These are phyloP conservation scores for Cottus gobio DNA, from an alignment of 2,113 vertebrate species.

Conservation along the genomic window DNA sequence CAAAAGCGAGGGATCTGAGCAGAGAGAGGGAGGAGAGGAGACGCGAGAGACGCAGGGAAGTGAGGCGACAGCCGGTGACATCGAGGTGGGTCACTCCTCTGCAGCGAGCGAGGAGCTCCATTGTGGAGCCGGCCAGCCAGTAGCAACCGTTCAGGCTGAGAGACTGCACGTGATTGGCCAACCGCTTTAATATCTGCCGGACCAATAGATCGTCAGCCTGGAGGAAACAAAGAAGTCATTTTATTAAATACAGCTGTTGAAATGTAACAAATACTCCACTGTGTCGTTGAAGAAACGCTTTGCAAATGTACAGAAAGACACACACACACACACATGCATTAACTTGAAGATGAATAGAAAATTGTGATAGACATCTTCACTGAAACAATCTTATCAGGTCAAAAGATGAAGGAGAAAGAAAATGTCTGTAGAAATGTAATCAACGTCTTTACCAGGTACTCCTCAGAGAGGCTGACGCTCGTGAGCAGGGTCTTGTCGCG, in stretches of 20 bases:
- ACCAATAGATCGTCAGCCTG: slow-evolving; percentile 89
- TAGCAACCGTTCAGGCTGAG: slow-evolving; percentile 95
- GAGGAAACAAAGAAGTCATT: not conserved
- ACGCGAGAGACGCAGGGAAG: slow-evolving; percentile 90
- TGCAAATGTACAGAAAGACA: not conserved
- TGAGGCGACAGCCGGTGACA: slow-evolving; percentile 91
- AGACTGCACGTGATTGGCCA: slow-evolving; percentile 88
- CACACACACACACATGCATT: not conserved
- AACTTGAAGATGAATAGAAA: not conserved
- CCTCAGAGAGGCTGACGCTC: slow-evolving; percentile 88
- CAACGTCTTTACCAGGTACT: slow-evolving; percentile 86
- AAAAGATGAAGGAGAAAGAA: not conserved
- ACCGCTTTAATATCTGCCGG: slow-evolving; percentile 85
- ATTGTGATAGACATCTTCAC: not conserved
- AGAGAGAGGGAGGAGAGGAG: slow-evolving; percentile 87
- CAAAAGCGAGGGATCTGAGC: slow-evolving; percentile 91
- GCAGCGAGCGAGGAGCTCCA: slow-evolving; percentile 89
- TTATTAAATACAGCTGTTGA: not conserved
- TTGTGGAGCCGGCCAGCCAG: slow-evolving; percentile 88
- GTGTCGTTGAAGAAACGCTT: not conserved
- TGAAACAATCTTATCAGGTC: not conserved
- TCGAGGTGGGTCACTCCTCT: slow-evolving; percentile 90
- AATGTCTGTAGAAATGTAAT: too few species aligned
- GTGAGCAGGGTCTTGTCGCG: slow-evolving; percentile 92
- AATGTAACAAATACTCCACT: not conserved